Evolutionary conservation across 2,888 invertebrate species (phyloP).

Genomic region (Melinaea marsaeus): DNA sequence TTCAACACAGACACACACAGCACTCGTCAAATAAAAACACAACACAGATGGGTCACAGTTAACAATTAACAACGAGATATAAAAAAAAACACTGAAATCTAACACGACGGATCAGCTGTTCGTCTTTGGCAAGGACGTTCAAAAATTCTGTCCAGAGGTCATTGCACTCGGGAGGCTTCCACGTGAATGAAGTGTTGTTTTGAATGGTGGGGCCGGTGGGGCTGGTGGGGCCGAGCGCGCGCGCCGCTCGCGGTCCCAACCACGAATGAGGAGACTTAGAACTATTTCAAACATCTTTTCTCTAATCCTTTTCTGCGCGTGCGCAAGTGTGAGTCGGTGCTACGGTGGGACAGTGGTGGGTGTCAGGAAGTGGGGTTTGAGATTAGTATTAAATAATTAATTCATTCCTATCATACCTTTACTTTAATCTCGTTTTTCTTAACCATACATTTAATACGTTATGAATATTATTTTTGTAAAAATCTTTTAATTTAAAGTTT

Average conservation of each 20-base stretch:
- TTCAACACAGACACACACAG: too few species aligned
- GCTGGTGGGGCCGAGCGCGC: conserved; percentile 45
- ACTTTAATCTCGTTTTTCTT: too few species aligned
- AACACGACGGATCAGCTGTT: conserved; percentile 57
- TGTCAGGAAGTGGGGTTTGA: conserved; percentile 46
- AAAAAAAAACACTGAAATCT: conserved; percentile 14
- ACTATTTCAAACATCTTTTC: conserved; percentile 75
- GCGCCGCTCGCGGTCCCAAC: conserved; percentile 62
- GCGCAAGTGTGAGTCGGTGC: conserved; percentile 59
- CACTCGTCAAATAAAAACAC: background rate
- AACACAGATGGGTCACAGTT: background rate
- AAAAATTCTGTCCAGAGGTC: conserved; percentile 55
- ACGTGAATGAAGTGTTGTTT: conserved; percentile 63
- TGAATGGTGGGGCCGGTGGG: conserved; percentile 34
- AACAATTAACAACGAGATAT: background rate
- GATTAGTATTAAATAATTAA: conserved; percentile 37
- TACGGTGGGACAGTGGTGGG: conserved; percentile 44
- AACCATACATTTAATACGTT: too few species aligned
- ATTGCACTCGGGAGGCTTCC: conserved; percentile 54
- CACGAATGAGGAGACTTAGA: conserved; percentile 72
- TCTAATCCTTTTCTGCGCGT: conserved; percentile 69
- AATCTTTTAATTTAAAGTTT: too few species aligned
- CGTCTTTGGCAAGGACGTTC: conserved; percentile 60
- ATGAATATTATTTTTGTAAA: too few species aligned
- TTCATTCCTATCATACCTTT: too few species aligned